Percentiles rank a stretch among this genome's conserved stretches.
These are phyloP conservation scores for Zootermopsis nevadensis DNA, from an alignment of 2,888 invertebrate species.

Conservation along the genomic window DNA sequence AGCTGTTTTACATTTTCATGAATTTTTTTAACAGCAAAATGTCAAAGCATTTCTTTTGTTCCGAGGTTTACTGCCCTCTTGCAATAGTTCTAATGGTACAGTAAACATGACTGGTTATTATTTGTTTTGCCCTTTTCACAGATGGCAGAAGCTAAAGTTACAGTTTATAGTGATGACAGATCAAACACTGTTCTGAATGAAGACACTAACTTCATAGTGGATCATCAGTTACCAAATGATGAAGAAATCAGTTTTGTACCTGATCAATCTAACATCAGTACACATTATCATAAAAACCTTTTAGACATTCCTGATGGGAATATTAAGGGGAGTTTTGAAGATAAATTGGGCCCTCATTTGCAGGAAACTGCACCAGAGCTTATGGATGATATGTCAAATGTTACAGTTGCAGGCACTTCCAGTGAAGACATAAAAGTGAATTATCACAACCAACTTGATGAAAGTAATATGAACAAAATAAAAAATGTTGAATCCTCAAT, in stretches of 20 bases:
- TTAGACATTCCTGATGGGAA: not conserved
- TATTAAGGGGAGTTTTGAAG: not conserved
- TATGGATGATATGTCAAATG: not conserved
- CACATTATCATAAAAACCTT: not conserved
- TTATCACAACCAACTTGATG: not conserved
- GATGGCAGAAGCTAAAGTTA: slow-evolving; percentile 5
- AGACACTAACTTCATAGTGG: not conserved
- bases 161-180: not conserved
- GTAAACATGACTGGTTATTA: no score
- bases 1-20: no score
- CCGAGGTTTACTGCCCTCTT: no score
- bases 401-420: not conserved
- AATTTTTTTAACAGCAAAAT: no score
- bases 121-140: not conserved
- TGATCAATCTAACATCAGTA: not conserved
- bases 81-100: no score
- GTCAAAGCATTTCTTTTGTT: no score
- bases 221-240: slow-evolving; percentile 4
- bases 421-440: not conserved
- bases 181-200: not conserved
- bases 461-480: not conserved
- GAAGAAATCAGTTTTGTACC: not conserved
- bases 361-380: not conserved
- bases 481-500: not conserved
- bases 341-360: not conserved